phyloP scores from a whole-genome alignment of 2,888 invertebrate genomes.

The Dasypogon diadema region DNA sequence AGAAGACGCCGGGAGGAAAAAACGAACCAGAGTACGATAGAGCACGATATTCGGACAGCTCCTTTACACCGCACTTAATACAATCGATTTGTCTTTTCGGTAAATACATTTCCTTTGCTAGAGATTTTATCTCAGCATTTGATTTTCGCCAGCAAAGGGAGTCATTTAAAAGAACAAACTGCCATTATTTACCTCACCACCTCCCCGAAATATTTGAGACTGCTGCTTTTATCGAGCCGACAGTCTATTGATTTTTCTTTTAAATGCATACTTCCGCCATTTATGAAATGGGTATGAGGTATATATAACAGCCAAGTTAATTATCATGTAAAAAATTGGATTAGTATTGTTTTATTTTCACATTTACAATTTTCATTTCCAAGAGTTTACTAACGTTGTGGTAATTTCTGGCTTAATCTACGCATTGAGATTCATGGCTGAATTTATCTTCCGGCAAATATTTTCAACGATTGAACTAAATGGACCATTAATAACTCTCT shows the following conservation, averaged over 20 bases:
- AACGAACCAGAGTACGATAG: not conserved
- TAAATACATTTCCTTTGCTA: constrained; percentile 51
- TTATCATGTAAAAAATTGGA: too few species aligned
- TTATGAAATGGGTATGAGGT: too few species aligned
- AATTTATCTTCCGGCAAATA: too few species aligned
- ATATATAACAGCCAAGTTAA: too few species aligned
- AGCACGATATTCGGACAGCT: constrained; percentile 41
- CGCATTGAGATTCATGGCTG: too few species aligned
- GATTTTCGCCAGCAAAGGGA: constrained; percentile 50
- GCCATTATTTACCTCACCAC: constrained; percentile 49
- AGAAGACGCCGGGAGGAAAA: not conserved
- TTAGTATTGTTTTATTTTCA: too few species aligned
- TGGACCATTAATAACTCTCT: too few species aligned
- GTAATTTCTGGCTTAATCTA: too few species aligned
- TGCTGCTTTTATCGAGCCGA: constrained; percentile 16
- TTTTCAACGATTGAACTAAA: too few species aligned
- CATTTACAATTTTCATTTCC: too few species aligned
- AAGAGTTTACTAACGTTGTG: too few species aligned
- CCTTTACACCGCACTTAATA: constrained; percentile 55
- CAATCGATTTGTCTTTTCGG: constrained; percentile 56
- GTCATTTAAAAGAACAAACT: constrained; percentile 56
- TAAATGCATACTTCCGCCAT: constrained; percentile 16
- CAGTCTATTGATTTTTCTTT: constrained; percentile 44
- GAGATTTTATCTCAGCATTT: constrained; percentile 50
- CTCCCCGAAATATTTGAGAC: not conserved